These are phyloP conservation scores for Pammene fasciana DNA, from an alignment of 2,888 invertebrate species.

Conservation along the genomic window DNA sequence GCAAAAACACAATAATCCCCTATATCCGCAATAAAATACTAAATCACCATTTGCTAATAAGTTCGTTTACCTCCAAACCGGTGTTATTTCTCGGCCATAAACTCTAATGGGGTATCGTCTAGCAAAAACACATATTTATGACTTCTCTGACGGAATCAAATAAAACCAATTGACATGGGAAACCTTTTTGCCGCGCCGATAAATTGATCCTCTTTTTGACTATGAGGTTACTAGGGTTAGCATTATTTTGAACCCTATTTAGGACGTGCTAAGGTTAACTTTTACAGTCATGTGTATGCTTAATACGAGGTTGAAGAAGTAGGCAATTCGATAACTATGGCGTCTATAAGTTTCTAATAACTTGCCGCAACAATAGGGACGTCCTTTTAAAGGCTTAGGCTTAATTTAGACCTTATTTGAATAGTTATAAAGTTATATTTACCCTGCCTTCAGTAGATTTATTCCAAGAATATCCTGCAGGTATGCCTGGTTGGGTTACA, in stretches of 20 bases:
- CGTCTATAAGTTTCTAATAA: conserved; percentile 63
- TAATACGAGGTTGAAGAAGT: conserved; percentile 12
- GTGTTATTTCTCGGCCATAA: conserved; percentile 47
- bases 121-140: conserved; percentile 55
- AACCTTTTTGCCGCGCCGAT: conserved; percentile 61
- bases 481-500: conserved; percentile 28
- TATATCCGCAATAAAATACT: conserved; percentile 31
- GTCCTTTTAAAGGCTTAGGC: conserved; percentile 43
- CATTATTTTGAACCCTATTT: conserved; percentile 1
- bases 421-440: conserved; percentile 22
- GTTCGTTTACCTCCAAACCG: conserved; percentile 38
- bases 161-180: conserved; percentile 67
- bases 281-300: not conserved
- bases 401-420: conserved; percentile 23
- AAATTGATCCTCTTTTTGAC: conserved; percentile 37
- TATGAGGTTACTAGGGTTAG: not conserved
- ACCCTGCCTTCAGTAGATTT: conserved; percentile 5
- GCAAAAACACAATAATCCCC: conserved; percentile 13
- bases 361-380: conserved; percentile 48
- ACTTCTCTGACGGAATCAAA: conserved; percentile 58
- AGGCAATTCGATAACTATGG: conserved; percentile 39
- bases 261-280: not conserved
- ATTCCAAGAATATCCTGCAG: conserved; percentile 41
- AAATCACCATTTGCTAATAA: conserved; percentile 29
- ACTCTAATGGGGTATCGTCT: conserved; percentile 49